phyloP scores from a whole-genome alignment of 2,113 vertebrate genomes.

The Lonchura striata region DNA sequence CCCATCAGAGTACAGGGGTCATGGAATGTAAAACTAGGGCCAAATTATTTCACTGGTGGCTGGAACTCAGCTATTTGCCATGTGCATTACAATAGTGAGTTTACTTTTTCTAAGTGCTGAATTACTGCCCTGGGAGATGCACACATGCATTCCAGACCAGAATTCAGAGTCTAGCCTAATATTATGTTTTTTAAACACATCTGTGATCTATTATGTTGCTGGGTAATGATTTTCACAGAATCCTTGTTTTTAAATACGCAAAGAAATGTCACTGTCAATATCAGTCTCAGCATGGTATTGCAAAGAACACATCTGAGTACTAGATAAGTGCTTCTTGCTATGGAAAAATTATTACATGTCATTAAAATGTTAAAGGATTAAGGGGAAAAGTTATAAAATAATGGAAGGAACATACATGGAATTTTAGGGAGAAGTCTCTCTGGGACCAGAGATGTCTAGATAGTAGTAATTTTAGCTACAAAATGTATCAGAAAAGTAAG shows the following conservation, averaged over 20 bases:
- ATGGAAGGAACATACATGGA: background rate
- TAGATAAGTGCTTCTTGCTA: background rate
- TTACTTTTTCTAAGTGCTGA: slow-evolving; percentile 37
- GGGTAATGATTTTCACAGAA: slow-evolving; percentile 35
- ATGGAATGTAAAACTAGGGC: slow-evolving; percentile 2
- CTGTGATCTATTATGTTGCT: slow-evolving; percentile 33
- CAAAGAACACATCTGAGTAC: background rate
- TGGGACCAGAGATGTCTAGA: background rate
- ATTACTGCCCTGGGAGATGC: slow-evolving; percentile 35
- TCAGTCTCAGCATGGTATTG: background rate
- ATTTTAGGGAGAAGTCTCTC: background rate
- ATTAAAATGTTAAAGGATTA: background rate
- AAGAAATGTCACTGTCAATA: background rate
- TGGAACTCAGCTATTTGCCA: slow-evolving; percentile 23
- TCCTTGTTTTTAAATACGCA: background rate
- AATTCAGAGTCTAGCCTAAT: slow-evolving; percentile 5
- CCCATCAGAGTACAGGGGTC: background rate
- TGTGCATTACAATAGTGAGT: background rate
- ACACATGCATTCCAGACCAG: background rate
- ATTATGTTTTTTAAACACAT: slow-evolving; percentile 39
- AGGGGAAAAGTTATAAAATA: background rate
- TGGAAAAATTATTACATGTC: background rate
- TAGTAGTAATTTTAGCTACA: background rate
- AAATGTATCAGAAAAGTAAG: background rate
- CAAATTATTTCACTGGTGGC: slow-evolving; percentile 35